phyloP scores from a whole-genome alignment of 1,140 invertebrate species.

The Thaumatotibia leucotreta region DNA sequence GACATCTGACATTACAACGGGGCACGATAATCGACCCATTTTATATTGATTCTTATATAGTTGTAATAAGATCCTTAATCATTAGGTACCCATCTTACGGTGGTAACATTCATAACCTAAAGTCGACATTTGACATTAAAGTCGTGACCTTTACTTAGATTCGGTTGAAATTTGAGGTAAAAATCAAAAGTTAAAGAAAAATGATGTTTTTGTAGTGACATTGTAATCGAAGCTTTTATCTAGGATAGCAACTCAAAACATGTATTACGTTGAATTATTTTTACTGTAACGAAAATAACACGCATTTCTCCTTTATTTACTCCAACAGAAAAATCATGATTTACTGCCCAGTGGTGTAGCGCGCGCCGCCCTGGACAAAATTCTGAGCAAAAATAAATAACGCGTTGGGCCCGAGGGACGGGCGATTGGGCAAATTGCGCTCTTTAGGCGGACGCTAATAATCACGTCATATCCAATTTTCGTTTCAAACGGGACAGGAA shows the following conservation, averaged over 20 bases:
- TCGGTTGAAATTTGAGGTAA: neutral
- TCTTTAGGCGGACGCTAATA: constrained; percentile 69
- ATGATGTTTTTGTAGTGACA: neutral
- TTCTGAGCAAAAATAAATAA: constrained; percentile 57
- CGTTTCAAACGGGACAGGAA: constrained; percentile 50
- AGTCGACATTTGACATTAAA: neutral
- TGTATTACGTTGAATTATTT: neutral
- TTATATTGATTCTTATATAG: neutral
- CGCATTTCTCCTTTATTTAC: neutral
- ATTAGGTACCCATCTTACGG: too few relatives aligned
- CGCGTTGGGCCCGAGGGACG: constrained; percentile 41
- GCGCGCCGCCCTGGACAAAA: constrained; percentile 17
- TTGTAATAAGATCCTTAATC: neutral
- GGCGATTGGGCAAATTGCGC: constrained; percentile 65
- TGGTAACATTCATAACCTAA: too few relatives aligned
- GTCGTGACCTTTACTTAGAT: neutral
- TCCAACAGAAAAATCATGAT: neutral
- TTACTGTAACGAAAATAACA: neutral
- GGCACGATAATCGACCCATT: neutral
- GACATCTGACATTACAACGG: neutral
- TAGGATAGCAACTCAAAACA: neutral
- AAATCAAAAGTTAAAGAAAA: neutral
- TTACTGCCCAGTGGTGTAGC: constrained; percentile 2
- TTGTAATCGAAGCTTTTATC: neutral
- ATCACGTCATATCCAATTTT: constrained; percentile 74